These are phyloP conservation scores for Trematocara variabile DNA, from an alignment of 2,113 vertebrate species.

Conservation along the genomic window DNA sequence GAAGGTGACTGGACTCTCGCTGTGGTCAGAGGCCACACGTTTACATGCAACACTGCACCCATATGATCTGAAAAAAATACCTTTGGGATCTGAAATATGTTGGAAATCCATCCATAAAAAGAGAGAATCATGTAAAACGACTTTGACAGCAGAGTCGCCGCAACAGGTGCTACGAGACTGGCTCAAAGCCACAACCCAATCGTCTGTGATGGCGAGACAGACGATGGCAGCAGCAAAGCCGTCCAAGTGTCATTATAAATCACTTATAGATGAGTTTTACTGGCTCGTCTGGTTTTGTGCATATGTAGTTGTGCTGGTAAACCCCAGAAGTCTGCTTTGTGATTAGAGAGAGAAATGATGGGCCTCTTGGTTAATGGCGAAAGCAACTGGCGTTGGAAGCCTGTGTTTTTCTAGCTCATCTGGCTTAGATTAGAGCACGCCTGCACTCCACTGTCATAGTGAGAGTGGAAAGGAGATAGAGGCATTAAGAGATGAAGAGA, in stretches of 20 bases:
- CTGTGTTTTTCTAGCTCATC: slow-evolving; percentile 70
- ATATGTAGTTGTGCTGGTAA: slow-evolving; percentile 57
- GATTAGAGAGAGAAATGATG: slow-evolving; percentile 54
- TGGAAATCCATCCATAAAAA: slow-evolving; percentile 5
- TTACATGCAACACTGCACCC: neutral
- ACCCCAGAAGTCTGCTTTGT: slow-evolving; percentile 51
- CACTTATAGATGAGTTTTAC: slow-evolving; percentile 42
- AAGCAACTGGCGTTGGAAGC: slow-evolving; percentile 40
- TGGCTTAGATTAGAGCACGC: slow-evolving; percentile 67
- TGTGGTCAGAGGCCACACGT: neutral
- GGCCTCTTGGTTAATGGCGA: slow-evolving; percentile 56
- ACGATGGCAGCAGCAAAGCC: slow-evolving; percentile 22
- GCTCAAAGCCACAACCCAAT: neutral
- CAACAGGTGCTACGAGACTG: slow-evolving; percentile 50
- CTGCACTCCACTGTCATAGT: slow-evolving; percentile 54
- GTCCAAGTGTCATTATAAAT: slow-evolving; percentile 47
- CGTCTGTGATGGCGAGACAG: slow-evolving; percentile 17
- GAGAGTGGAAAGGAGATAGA: slow-evolving; percentile 47
- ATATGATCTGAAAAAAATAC: neutral
- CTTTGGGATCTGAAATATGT: neutral
- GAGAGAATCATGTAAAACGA: neutral
- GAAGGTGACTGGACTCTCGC: slow-evolving; percentile 7
- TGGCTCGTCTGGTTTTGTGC: slow-evolving; percentile 41
- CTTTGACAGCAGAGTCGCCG: neutral
- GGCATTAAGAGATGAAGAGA: slow-evolving; percentile 36